A percentile compares a stretch with the other conserved stretches of the same genome.
Evolutionary conservation across 2,888 invertebrate species (phyloP).

Genomic region (Marronus borbonicus): DNA sequence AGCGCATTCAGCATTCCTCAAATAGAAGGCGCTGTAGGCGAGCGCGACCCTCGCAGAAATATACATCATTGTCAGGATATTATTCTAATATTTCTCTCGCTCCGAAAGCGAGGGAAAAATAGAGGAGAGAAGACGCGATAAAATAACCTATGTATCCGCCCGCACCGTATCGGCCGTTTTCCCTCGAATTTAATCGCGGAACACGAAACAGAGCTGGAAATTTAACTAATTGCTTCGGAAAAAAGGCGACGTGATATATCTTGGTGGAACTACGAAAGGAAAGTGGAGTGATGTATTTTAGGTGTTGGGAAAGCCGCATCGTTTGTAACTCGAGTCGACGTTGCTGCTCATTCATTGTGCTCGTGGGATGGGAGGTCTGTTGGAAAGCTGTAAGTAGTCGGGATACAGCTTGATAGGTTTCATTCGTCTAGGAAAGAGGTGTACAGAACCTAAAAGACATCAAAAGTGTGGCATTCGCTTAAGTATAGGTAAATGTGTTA

Average conservation of each 20-base stretch:
- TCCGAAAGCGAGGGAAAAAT: neutral
- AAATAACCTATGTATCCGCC: too few relatives aligned
- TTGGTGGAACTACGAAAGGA: neutral
- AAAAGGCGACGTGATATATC: conserved; percentile 15
- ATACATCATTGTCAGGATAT: conserved; percentile 17
- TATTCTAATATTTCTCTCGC: conserved; percentile 20
- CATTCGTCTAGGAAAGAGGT: too few relatives aligned
- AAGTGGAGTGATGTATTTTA: conserved; percentile 9
- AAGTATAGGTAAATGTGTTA: too few relatives aligned
- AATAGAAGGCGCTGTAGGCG: too few relatives aligned
- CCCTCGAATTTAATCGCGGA: conserved; percentile 4
- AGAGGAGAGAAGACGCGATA: neutral
- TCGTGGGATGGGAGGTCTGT: conserved; percentile 29
- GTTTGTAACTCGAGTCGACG: conserved; percentile 59
- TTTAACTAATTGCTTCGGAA: conserved; percentile 17
- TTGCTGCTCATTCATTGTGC: conserved; percentile 59
- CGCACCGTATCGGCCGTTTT: neutral
- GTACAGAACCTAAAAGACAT: too few relatives aligned
- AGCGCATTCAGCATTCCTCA: too few relatives aligned
- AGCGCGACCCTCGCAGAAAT: too few relatives aligned
- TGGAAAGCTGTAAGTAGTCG: conserved; percentile 47
- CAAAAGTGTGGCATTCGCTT: too few relatives aligned
- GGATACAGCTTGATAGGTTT: too few relatives aligned
- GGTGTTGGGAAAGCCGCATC: conserved; percentile 58
- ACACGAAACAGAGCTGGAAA: neutral